Evolutionary conservation across 2,888 invertebrate genomes (phyloP), one percentile per base, ranked within the genome.

Genomic region (Drosophila percnosoma): DNA sequence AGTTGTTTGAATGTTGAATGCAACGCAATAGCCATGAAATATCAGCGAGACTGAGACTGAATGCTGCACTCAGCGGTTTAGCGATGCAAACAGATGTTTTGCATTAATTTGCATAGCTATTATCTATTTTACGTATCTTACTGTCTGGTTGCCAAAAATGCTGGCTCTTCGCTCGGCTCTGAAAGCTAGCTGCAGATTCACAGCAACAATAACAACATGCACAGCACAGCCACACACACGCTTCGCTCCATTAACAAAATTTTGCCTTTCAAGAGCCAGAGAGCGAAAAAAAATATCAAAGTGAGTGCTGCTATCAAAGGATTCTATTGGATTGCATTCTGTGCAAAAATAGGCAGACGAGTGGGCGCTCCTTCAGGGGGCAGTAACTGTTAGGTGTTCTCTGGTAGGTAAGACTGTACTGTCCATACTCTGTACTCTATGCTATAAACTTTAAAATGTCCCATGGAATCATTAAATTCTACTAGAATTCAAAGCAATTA

Each of bases 31-130:
- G 21, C 53, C 53, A 8, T 54, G 18, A 33, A 54, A 42, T n/a
- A 38, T 54, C 42, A 33, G 18, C n/a, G 24, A 10, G 31, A 11
- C 31, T 2, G 5, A 21, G 52, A 11, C 11, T 53, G 33, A 33
- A 49, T 34, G 34, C 2, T 21, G 54, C 60, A 21, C 36, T 60
- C 21, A 24, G 31, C 18, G 5, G n/a, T 4, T 57, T 24, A 27
- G 10, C 10, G 51, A 49, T 64, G 21, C 24, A 61, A 66, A 55
- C n/a, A 33, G 52, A 64, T 52, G 42, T 53, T 49, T 57, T 57
- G 55, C 57, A 40, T 73, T 38, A 52, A 52, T 71, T 71, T 71
- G 71, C 71, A 65, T 65, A 65, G 54, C 55, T 51, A 57, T 73
- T 73, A 57, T 55, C 45, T 73, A 31, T 31, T 66, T 48, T 15